A percentile compares a stretch with the other conserved stretches of the same genome.
Conservation (phyloP, 1,140 invertebrate genomes). For the Sycobia sp. region DNA sequence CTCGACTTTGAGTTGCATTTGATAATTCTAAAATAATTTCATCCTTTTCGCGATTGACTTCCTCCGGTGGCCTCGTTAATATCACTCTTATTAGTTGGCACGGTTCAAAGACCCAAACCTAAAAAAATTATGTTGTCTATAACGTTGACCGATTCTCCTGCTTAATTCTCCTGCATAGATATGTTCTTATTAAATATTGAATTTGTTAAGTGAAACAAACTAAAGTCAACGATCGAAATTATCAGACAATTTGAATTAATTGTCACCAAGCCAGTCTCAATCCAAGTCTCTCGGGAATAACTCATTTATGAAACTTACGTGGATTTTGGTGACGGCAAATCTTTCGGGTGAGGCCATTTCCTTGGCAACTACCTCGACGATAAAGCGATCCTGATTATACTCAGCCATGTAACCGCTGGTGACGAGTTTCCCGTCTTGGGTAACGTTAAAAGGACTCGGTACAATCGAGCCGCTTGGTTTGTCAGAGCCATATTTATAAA, state of each 20-base stretch:
- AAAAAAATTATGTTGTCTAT: too few species aligned
- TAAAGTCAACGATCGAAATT: too few species aligned
- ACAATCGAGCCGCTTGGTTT: constrained; percentile 83
- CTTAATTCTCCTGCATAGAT: too few species aligned
- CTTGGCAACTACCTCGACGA: constrained; percentile 81
- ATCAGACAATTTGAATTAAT: too few species aligned
- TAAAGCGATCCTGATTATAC: constrained; percentile 85
- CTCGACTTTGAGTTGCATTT: constrained; percentile 76
- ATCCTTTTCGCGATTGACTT: constrained; percentile 72
- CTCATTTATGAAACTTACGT: constrained; percentile 77
- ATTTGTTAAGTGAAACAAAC: too few species aligned
- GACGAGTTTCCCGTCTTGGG: constrained; percentile 72
- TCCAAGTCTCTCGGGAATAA: too few species aligned
- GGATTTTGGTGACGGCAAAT: constrained; percentile 75
- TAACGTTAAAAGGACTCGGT: constrained; percentile 84
- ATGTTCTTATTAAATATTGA: too few species aligned
- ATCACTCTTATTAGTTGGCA: constrained; percentile 81
- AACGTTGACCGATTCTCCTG: too few species aligned
- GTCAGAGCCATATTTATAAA: constrained; percentile 80
- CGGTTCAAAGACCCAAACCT: constrained; percentile 86
- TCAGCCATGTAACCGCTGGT: constrained; percentile 82
- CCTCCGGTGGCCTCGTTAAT: constrained; percentile 74
- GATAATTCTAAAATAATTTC: constrained; percentile 73
- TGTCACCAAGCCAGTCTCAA: too few species aligned
- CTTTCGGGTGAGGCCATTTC: constrained; percentile 81